Conservation (phyloP, 2,113 vertebrate genomes). For the Eurystomus gularis region DNA sequence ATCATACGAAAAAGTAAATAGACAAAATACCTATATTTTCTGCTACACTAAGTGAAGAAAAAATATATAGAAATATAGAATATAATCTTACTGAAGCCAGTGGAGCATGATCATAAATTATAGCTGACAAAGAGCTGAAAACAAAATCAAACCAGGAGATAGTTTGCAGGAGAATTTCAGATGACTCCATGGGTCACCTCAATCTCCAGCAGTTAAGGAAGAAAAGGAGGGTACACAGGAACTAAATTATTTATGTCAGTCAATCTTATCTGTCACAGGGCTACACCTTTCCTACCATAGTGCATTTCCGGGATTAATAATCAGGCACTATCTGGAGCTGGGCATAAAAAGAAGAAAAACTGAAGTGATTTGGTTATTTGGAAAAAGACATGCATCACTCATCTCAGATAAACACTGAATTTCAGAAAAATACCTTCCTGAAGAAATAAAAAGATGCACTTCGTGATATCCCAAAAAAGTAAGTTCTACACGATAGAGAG, state of each 20-base stretch:
- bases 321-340: not conserved
- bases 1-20: not conserved
- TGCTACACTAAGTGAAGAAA: not conserved
- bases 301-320: not conserved
- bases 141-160: not conserved
- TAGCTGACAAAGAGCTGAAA: not conserved
- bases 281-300: not conserved
- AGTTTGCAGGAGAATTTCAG: not conserved
- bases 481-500: not conserved
- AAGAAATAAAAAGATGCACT: not conserved
- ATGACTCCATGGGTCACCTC: slow-evolving; percentile 4
- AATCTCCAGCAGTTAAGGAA: not conserved
- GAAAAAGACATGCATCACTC: not conserved
- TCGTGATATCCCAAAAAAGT: not conserved
- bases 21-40: not conserved
- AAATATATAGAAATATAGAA: not conserved
- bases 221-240: not conserved
- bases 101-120: not conserved
- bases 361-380: not conserved
- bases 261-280: slow-evolving; percentile 12
- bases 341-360: not conserved
- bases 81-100: not conserved
- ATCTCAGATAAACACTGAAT: not conserved
- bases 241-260: slow-evolving; percentile 32
- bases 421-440: not conserved